These are phyloP conservation scores for Brevimyrus niger DNA, from an alignment of 2,113 vertebrate species.

Conservation along the genomic window DNA sequence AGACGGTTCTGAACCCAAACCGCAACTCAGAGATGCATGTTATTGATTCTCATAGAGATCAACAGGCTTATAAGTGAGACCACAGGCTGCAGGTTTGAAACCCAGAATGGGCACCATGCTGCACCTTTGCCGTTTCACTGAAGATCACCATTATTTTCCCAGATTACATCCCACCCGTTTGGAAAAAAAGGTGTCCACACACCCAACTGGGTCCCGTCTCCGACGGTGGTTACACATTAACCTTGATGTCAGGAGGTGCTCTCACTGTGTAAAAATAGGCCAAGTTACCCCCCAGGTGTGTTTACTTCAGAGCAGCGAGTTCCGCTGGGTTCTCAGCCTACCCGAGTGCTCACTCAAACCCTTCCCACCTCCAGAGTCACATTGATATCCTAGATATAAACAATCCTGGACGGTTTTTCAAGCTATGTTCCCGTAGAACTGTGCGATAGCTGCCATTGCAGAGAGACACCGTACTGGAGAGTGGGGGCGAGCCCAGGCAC, in stretches of 20 bases:
- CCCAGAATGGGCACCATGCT: background rate
- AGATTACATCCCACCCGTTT: background rate
- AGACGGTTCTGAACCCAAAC: background rate
- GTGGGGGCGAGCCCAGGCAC: background rate
- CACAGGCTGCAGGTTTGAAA: background rate
- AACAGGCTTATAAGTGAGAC: background rate
- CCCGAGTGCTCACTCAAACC: background rate
- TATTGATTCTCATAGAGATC: background rate
- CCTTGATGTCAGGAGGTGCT: background rate
- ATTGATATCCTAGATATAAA: background rate
- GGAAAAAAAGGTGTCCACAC: conserved; percentile 6
- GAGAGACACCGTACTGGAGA: background rate
- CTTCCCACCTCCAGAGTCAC: background rate
- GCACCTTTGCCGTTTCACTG: background rate
- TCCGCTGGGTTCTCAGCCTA: background rate
- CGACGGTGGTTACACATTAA: conserved; percentile 15
- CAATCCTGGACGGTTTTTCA: background rate
- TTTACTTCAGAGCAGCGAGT: background rate
- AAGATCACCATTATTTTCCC: background rate
- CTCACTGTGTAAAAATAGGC: background rate
- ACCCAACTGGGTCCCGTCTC: background rate
- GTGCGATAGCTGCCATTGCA: background rate
- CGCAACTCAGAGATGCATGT: background rate
- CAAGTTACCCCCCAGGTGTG: background rate
- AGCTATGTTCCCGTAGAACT: background rate